These are phyloP conservation scores for Petromus typicus DNA, from an alignment of 2,113 vertebrate species.

Conservation along the genomic window DNA sequence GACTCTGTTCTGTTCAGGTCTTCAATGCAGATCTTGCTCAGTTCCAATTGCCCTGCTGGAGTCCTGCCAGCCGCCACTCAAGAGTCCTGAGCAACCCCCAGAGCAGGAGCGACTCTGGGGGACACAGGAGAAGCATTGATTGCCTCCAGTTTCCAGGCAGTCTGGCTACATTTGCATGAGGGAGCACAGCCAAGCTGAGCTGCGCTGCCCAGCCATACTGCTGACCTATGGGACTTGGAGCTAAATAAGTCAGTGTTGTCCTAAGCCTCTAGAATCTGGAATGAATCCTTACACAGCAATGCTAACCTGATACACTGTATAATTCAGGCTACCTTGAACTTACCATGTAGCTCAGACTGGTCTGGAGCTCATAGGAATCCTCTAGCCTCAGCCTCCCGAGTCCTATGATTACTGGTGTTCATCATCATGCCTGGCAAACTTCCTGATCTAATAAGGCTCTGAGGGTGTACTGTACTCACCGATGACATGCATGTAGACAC, in stretches of 20 bases:
- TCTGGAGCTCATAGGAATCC: no score
- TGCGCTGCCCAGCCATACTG: background rate
- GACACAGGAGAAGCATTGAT: background rate
- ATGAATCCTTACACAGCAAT: slow-evolving; percentile 43
- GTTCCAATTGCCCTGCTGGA: background rate
- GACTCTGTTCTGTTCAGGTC: background rate
- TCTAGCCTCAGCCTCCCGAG: no score
- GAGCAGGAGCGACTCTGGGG: background rate
- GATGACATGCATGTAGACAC: background rate
- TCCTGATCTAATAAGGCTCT: background rate
- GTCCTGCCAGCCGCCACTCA: background rate
- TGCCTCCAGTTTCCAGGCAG: background rate
- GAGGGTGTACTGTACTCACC: background rate
- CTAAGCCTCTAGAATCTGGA: background rate
- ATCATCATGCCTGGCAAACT: background rate
- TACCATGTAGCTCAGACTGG: no score
- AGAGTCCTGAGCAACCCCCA: background rate
- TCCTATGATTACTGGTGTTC: no score
- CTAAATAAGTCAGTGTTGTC: background rate
- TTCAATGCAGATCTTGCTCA: no score
- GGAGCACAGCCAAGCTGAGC: background rate
- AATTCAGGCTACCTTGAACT: no score
- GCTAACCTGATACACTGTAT: background rate
- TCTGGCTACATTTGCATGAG: background rate
- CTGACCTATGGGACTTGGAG: background rate